Conservation (phyloP, 2,113 vertebrate genomes). For the Prolemur simus region DNA sequence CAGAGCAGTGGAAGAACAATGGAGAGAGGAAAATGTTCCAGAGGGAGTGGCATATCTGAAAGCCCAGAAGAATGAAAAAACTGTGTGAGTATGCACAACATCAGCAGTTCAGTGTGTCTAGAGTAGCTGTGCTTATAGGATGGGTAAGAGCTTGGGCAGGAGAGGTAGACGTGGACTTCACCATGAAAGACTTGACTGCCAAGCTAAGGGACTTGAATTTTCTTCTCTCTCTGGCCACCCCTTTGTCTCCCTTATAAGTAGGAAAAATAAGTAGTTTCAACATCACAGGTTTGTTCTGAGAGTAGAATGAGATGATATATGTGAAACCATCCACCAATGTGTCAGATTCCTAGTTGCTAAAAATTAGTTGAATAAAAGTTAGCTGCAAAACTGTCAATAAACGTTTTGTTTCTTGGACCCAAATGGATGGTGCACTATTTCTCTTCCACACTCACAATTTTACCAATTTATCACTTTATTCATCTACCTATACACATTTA, state of each 20-base stretch:
- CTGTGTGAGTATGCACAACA: neutral
- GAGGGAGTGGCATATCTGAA: neutral
- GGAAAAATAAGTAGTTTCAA: neutral
- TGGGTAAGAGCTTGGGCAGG: neutral
- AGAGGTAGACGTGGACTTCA: neutral
- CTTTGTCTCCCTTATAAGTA: neutral
- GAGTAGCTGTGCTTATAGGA: neutral
- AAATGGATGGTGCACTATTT: neutral
- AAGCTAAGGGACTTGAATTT: neutral
- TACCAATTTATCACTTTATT: neutral
- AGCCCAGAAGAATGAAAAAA: neutral
- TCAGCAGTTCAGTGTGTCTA: neutral
- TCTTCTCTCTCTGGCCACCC: neutral
- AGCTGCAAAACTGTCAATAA: neutral
- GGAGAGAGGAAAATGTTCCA: too few species aligned
- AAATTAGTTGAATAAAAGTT: constrained; percentile 2
- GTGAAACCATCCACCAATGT: neutral
- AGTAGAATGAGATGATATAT: neutral
- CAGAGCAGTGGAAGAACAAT: neutral
- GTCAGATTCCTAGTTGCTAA: neutral
- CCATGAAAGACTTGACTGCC: neutral
- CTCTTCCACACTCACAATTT: neutral
- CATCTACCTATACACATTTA: neutral
- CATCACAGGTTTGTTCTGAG: neutral
- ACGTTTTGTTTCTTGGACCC: neutral